phyloP scores from a whole-genome alignment of 2,113 vertebrate species.

The Scopus umbretta region DNA sequence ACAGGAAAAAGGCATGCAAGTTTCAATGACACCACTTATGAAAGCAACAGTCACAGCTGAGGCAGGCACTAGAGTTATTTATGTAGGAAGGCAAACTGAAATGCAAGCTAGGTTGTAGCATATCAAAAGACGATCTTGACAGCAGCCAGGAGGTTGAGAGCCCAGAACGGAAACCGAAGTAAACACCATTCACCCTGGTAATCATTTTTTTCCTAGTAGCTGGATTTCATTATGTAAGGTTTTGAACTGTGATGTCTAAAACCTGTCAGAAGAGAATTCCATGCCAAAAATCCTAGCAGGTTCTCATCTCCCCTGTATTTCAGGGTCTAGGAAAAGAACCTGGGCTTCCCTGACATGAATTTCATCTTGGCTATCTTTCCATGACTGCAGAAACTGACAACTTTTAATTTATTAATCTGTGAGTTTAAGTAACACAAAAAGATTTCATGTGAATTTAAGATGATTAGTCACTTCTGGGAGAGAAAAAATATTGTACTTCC shows the following conservation, averaged over 20 bases:
- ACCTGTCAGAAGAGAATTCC: neutral
- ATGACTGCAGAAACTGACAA: neutral
- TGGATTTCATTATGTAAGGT: neutral
- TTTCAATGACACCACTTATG: neutral
- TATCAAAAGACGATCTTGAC: neutral
- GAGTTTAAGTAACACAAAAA: conserved; percentile 37
- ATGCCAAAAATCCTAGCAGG: neutral
- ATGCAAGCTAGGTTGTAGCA: neutral
- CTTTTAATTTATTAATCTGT: neutral
- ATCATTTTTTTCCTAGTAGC: neutral
- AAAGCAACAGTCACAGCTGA: neutral
- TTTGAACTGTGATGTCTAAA: neutral
- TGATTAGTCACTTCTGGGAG: conserved; percentile 36
- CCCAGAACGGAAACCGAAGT: neutral
- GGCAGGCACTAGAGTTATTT: neutral
- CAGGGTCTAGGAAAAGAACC: neutral
- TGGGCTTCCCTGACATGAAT: neutral
- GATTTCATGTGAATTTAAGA: conserved; percentile 21
- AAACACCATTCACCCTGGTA: neutral
- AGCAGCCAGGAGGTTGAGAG: neutral
- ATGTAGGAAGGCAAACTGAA: neutral
- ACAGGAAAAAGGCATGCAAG: neutral
- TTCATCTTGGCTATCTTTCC: neutral
- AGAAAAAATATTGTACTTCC: conserved; percentile 48
- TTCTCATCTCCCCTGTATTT: neutral